phyloP scores from a whole-genome alignment of 2,797 vertebrate species.

The Rhynchotus rufescens region DNA sequence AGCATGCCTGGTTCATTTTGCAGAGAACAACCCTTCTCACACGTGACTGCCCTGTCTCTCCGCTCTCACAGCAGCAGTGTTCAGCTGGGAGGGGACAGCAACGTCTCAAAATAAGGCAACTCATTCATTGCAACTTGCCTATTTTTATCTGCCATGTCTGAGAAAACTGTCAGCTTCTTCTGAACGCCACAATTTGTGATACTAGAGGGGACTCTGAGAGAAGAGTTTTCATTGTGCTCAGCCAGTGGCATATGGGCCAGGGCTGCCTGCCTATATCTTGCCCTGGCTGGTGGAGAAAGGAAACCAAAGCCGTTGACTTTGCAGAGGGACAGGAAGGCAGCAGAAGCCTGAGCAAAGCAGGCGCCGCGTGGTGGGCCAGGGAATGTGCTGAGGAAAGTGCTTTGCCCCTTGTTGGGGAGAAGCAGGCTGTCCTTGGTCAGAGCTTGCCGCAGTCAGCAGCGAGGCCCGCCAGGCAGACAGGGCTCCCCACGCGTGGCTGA shows the following conservation, averaged over 20 bases:
- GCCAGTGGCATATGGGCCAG: background rate
- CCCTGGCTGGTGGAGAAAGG: background rate
- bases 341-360: background rate
- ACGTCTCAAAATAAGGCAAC: background rate
- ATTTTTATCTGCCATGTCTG: background rate
- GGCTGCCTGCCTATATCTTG: background rate
- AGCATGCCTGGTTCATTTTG: background rate
- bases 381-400: conserved; percentile 10
- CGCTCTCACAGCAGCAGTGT: rapidly evolving
- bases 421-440: conserved; percentile 50
- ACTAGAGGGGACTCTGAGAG: background rate
- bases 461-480: background rate
- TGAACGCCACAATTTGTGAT: background rate
- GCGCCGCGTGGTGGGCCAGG: background rate
- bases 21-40: background rate
- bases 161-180: background rate
- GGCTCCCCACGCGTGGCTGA: conserved; percentile 53
- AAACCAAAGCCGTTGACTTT: background rate
- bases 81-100: background rate
- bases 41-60: background rate
- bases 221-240: background rate
- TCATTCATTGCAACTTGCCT: background rate
- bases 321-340: background rate
- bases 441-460: conserved; percentile 49
- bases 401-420: conserved; percentile 15